Evolutionary conservation across 2,113 vertebrate genomes (phyloP), one percentile per base, ranked within the genome.

Genomic region (Barnardius zonarius): DNA sequence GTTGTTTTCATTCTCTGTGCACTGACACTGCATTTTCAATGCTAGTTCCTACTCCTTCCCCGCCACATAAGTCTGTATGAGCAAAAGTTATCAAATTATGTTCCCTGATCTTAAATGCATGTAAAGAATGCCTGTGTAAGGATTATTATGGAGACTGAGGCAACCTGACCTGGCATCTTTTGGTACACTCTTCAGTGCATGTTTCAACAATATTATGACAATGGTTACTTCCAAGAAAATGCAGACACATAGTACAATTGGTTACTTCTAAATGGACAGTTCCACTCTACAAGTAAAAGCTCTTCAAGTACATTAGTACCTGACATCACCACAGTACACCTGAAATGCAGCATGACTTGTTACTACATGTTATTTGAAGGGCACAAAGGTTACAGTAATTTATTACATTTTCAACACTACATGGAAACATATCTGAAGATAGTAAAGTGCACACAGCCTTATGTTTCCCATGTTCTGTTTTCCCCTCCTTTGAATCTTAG

Each of bases 51-150:
- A 31, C 59, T 73, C 5, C 48, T 19, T 30, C 13, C 10, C 14
- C 4, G 3, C 5, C 27, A 14, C 5, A 59, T 2, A 48, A 51
- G 52, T 0, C 0, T 2, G 4, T 10, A 28, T 2, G 25, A 62
- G 48, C 18, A 70, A 6, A 63, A 77, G 55, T 30, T 30, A 54
- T 5, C 30, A 35, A 49, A 6, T 17, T 7, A 1, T 17, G 25
- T 37, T 77, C 41, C 62, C 44, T 59, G 67, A 17, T 10, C 23
- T 11, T n/a, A 63, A 48, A 31, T 8, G 19, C 12, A 37, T 4
- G 41, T 63, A 85, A 43, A 51, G 39, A 91, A 44, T 1, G 5
- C 13, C 80, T 48, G 37, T 6, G 54, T 9, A 18, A 62, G 41
- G 49, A 24, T 19, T 44, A 46, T 37, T 48, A 30, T 44, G 48